Percentiles rank a stretch among this genome's conserved stretches.
Evolutionary conservation across 2,113 vertebrate species (phyloP).

Genomic region (Dipodomys spectabilis): DNA sequence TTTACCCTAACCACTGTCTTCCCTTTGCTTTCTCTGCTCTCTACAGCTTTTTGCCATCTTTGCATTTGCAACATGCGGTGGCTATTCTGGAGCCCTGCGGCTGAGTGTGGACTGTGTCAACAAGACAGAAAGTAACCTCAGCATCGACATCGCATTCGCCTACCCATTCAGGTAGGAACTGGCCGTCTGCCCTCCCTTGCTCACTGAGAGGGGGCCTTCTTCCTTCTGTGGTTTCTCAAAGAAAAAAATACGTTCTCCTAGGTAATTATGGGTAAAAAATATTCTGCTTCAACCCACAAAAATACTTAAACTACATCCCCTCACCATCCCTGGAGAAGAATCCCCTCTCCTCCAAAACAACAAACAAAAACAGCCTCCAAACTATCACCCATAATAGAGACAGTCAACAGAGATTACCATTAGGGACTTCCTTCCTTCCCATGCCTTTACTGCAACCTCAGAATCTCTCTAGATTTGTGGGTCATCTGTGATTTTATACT

Average conservation of each 20-base stretch:
- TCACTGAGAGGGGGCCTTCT: background rate
- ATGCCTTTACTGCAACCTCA: background rate
- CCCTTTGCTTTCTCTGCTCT: constrained; percentile 68
- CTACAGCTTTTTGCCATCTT: constrained; percentile 98
- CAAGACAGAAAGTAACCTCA: constrained; percentile 97
- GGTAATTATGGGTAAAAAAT: background rate
- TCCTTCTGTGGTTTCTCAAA: background rate
- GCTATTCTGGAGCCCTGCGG: constrained; percentile 96
- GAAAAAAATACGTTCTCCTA: background rate
- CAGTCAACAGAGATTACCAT: background rate
- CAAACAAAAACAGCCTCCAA: background rate
- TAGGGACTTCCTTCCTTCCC: background rate
- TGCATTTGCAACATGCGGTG: constrained; percentile 99
- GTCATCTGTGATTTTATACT: constrained; percentile 21
- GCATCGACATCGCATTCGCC: constrained; percentile 93
- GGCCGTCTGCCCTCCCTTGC: background rate
- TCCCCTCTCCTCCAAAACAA: too few species aligned
- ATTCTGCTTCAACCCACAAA: background rate
- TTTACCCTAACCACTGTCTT: background rate
- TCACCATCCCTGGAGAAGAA: background rate
- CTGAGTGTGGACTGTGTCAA: constrained; percentile 98
- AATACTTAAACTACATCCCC: background rate
- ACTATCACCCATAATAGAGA: too few species aligned
- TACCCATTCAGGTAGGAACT: constrained; percentile 96
- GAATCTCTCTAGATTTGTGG: background rate